Percentiles rank a stretch among this genome's conserved stretches.
Conservation (phyloP, 2,113 vertebrate genomes). For the Saccopteryx bilineata region DNA sequence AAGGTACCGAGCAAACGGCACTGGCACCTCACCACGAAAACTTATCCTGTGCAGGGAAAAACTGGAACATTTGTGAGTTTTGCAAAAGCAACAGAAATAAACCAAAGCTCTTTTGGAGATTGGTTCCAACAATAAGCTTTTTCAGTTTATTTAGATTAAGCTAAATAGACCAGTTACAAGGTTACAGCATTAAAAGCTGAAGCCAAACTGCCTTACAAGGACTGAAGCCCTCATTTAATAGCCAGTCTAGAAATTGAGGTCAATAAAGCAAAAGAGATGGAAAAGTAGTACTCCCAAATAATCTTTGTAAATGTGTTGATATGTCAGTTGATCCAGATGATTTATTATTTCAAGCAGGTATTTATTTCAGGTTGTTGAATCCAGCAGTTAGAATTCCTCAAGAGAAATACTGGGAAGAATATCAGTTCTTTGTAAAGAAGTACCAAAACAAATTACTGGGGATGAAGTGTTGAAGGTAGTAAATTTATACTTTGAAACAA, state of each 20-base stretch:
- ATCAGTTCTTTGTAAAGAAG: conserved; percentile 28
- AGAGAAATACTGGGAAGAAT: background rate
- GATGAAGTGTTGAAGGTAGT: conserved; percentile 31
- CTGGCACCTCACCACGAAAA: background rate
- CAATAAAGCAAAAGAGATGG: conserved; percentile 5
- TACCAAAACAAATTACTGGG: background rate
- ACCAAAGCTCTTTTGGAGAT: conserved; percentile 21
- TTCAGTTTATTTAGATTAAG: conserved; percentile 23
- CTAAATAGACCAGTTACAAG: conserved; percentile 20
- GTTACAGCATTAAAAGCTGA: background rate
- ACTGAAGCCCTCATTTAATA: conserved; percentile 10
- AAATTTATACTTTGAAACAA: conserved; percentile 30
- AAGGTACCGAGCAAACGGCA: background rate
- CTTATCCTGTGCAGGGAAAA: background rate
- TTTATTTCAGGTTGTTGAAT: conserved; percentile 38
- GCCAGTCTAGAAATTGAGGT: background rate
- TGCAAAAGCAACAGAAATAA: conserved; percentile 41
- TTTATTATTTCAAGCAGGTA: conserved; percentile 21
- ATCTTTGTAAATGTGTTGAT: background rate
- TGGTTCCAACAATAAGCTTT: conserved; percentile 28
- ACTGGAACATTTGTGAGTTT: background rate
- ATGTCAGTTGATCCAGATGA: background rate
- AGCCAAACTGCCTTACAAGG: background rate
- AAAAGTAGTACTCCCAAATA: background rate
- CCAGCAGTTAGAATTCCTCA: background rate